Conservation (phyloP, 2,888 invertebrate species). For the Gymnoscelis rufifasciata region DNA sequence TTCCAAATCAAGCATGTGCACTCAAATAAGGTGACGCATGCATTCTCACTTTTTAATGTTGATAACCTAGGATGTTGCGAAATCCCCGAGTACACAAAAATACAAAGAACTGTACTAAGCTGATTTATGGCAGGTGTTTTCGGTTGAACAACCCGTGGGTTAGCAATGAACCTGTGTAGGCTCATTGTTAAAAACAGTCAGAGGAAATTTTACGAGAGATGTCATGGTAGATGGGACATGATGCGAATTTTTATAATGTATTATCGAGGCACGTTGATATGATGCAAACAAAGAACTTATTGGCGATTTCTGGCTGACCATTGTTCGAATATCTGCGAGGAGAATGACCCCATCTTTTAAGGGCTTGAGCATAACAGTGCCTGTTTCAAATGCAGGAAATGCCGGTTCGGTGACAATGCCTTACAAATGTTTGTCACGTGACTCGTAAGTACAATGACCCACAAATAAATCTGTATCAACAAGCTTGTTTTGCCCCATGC, state of each 20-base stretch:
- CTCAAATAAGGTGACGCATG: slow-evolving; percentile 7
- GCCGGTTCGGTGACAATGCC: slow-evolving; percentile 45
- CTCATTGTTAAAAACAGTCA: slow-evolving; percentile 61
- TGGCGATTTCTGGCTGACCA: slow-evolving; percentile 60
- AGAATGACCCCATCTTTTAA: slow-evolving; percentile 64
- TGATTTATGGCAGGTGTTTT: slow-evolving; percentile 13
- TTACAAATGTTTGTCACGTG: slow-evolving; percentile 41
- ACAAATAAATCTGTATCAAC: slow-evolving; percentile 31
- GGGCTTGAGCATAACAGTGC: slow-evolving; percentile 60
- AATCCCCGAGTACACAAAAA: neutral
- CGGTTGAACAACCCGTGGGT: slow-evolving; percentile 22
- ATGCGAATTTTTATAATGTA: slow-evolving; percentile 68
- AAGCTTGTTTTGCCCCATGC: slow-evolving; percentile 22
- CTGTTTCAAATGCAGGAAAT: slow-evolving; percentile 58
- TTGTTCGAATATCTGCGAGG: slow-evolving; percentile 57
- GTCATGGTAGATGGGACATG: slow-evolving; percentile 49
- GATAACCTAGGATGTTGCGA: slow-evolving; percentile 11
- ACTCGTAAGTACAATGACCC: slow-evolving; percentile 43
- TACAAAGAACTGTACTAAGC: neutral
- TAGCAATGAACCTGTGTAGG: slow-evolving; percentile 32
- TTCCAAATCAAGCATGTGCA: slow-evolving; percentile 45
- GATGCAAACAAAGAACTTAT: slow-evolving; percentile 67
- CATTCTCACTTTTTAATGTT: slow-evolving; percentile 7
- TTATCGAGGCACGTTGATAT: slow-evolving; percentile 51
- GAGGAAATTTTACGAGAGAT: slow-evolving; percentile 69